Base-by-base conservation (phyloP, 2,888 invertebrate species). In the Apodemia hepburni region DNA sequence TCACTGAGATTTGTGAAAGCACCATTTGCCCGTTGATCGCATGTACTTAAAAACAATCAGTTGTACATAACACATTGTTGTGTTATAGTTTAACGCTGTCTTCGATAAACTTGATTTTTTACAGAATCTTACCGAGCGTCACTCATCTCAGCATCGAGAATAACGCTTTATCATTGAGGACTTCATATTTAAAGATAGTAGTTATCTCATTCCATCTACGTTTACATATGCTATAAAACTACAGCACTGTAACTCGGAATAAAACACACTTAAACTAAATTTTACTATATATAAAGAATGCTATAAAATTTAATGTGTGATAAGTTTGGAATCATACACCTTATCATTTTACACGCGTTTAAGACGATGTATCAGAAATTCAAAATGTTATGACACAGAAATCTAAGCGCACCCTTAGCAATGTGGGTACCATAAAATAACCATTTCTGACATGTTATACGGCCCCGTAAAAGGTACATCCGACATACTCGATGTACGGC, bases 371-470 rank as follows among this genome's bases (percentile, higher is more conserved):
- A 88, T 85, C 80, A 77, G 82, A 81, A 45, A 84, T 83, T 82
- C 84, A 82, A 81, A 89, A 90, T 87, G 88, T 89, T 88, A 88
- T 90, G 89, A 88, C 89, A 86, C 71, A 71, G 73, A 76, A 83
- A 82, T 84, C 84, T 81, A 78, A 74, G 71, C 78, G 78, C 78
- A 66, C 68, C 66, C 64, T 65, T 66, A 65, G 61, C 75, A 76
- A 75, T 76, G 72, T 68, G 72, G 72, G 70, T 68, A 81, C 82
- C 85, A 82, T 91, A 89, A 90, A 91, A 91, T 85, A 88, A 82
- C 88, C 87, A 86, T 89, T 87, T 78, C 84, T 84, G 80, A 83
- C 84, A 80, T 84, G 83, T 88, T 88, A 89, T 88, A 87, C 78
- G 80, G 82, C 78, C 79, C 84, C 82, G 84, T 88, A 84, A 88